Evolutionary conservation across 2,888 invertebrate species (phyloP).

Genomic region (Keiferia lycopersicella): DNA sequence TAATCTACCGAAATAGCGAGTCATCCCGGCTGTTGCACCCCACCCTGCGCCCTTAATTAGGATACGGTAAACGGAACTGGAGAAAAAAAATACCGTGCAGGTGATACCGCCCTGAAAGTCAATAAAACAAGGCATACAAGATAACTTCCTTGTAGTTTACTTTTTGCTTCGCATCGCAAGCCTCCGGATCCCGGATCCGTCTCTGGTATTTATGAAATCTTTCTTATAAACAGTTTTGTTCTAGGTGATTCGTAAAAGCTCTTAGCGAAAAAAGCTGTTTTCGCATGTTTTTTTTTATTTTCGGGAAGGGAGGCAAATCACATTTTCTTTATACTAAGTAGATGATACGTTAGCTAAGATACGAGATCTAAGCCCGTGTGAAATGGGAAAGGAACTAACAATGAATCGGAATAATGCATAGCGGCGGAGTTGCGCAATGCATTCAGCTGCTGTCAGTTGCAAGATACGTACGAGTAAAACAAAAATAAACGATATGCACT

Average conservation of each 20-base stretch:
- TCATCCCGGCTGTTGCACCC: constrained; percentile 62
- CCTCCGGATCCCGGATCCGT: too few relatives aligned
- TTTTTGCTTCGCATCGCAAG: background rate
- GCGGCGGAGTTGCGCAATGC: constrained; percentile 10
- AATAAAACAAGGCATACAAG: background rate
- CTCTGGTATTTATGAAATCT: too few relatives aligned
- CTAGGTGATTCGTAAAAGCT: too few relatives aligned
- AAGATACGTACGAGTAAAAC: background rate
- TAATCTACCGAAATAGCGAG: constrained; percentile 71
- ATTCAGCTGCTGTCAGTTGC: background rate
- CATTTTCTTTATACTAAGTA: too few relatives aligned
- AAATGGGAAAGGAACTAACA: constrained; percentile 1
- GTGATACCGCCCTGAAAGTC: constrained; percentile 9
- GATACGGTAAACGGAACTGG: constrained; percentile 23
- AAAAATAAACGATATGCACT: constrained; percentile 18
- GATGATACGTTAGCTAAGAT: background rate
- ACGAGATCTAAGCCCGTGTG: background rate
- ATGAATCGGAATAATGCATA: constrained; percentile 1
- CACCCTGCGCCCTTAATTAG: constrained; percentile 14
- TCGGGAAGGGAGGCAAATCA: too few relatives aligned
- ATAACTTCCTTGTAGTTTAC: background rate
- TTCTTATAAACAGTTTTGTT: too few relatives aligned
- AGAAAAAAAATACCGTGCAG: constrained; percentile 5
- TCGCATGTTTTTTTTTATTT: too few relatives aligned
- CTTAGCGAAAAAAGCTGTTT: too few relatives aligned